phyloP scores from a whole-genome alignment of 2,888 invertebrate genomes.

The Lepidonotus clava region DNA sequence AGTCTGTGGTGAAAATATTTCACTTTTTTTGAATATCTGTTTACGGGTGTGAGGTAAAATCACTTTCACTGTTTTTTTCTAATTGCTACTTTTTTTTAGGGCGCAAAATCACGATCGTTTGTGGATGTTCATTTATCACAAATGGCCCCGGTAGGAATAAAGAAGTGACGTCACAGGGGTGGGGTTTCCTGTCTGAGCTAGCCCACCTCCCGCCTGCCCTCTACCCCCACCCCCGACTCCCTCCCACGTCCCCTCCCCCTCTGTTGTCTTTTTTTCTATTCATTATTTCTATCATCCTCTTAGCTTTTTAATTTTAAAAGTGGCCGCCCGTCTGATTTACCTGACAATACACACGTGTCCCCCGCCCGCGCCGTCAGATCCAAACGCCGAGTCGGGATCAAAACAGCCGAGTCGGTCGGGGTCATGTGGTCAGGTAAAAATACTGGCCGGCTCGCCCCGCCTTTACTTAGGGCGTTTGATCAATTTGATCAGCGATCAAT shows the following conservation, averaged over 20 bases:
- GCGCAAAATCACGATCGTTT: conserved; percentile 25
- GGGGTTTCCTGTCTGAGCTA: not conserved
- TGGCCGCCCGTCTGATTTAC: not conserved
- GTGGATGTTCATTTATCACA: conserved; percentile 38
- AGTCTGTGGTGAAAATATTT: conserved; percentile 25
- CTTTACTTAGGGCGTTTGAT: conserved; percentile 35
- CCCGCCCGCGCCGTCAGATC: not conserved
- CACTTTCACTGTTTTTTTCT: not conserved
- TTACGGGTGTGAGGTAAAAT: conserved; percentile 21
- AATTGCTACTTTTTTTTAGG: not conserved
- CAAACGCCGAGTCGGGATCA: not conserved
- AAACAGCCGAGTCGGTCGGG: not conserved
- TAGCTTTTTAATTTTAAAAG: conserved; percentile 6
- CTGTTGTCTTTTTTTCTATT: not conserved
- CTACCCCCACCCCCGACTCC: not conserved
- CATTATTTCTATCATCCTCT: not conserved
- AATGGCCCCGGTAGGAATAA: not conserved
- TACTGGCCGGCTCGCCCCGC: not conserved
- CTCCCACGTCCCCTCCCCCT: not conserved
- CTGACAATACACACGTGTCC: no score
- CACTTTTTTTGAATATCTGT: conserved; percentile 34
- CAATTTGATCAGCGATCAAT: conserved; percentile 46
- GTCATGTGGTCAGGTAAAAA: not conserved
- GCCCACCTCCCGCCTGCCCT: not conserved
- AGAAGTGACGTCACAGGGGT: not conserved